These are phyloP conservation scores for Spilogale gracilis DNA, from an alignment of 2,113 vertebrate genomes.

Conservation along the genomic window DNA sequence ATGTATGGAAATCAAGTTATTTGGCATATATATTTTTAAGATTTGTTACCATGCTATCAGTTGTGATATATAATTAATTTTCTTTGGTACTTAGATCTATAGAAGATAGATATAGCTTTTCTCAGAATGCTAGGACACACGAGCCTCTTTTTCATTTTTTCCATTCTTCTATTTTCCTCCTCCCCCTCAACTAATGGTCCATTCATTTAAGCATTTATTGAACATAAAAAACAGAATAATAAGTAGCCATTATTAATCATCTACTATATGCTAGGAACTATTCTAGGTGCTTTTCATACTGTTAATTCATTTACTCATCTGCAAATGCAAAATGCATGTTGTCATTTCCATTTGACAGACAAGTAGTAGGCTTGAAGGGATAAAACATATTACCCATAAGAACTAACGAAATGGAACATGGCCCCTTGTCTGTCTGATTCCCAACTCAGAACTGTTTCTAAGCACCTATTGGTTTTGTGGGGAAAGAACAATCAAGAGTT, in stretches of 20 bases:
- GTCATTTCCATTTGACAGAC: slow-evolving; percentile 1
- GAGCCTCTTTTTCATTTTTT: slow-evolving; percentile 8
- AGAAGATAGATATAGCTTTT: slow-evolving; percentile 21
- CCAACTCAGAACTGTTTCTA: not conserved
- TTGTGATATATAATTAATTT: slow-evolving; percentile 1
- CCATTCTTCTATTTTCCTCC: not conserved
- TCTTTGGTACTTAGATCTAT: not conserved
- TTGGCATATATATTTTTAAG: not conserved
- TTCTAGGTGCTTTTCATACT: not conserved
- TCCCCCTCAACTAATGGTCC: not conserved
- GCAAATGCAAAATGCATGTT: not conserved
- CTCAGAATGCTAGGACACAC: not conserved
- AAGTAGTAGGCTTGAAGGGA: not conserved
- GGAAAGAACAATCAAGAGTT: not conserved
- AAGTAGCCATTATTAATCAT: not conserved
- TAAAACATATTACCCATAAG: not conserved
- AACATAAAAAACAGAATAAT: not conserved
- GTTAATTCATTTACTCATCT: not conserved
- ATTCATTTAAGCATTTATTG: slow-evolving; percentile 28
- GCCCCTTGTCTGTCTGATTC: not conserved
- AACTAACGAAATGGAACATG: not conserved
- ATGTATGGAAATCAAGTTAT: not conserved
- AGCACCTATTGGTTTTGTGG: not conserved
- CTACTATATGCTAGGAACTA: not conserved
- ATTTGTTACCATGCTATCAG: not conserved